Percentiles rank a stretch among this genome's conserved stretches.
These are phyloP conservation scores for Sympetrum striolatum DNA, from an alignment of 2,888 invertebrate species.

Conservation along the genomic window DNA sequence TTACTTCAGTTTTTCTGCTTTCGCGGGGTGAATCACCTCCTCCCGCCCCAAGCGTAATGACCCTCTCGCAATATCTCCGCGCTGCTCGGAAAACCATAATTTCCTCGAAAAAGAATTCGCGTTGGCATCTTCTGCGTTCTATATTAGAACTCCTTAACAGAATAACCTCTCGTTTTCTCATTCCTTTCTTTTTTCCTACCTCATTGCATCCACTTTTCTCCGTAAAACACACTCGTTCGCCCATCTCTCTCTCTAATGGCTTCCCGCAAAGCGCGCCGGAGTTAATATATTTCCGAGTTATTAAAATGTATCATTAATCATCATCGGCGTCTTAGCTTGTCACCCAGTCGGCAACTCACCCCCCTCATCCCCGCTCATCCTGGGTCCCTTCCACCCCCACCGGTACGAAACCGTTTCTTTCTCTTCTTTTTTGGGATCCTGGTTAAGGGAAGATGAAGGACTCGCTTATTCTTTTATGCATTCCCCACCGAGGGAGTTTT, in stretches of 20 bases:
- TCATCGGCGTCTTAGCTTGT: slow-evolving; percentile 40
- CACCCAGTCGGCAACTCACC: slow-evolving; percentile 13
- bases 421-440: slow-evolving; percentile 1
- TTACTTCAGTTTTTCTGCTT: not conserved
- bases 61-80: not conserved
- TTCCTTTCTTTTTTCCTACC: not conserved
- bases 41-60: not conserved
- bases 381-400: not conserved
- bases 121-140: not conserved
- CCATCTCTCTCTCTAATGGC: slow-evolving; percentile 24
- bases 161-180: not conserved
- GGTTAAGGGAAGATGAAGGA: not conserved
- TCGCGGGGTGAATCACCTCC: not conserved
- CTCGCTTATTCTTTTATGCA: not conserved
- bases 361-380: not conserved
- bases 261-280: slow-evolving; percentile 18
- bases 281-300: slow-evolving; percentile 45
- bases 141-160: not conserved
- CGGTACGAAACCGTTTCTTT: not conserved
- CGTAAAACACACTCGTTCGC: not conserved
- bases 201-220: slow-evolving; percentile 12
- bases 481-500: not conserved
- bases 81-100: not conserved
- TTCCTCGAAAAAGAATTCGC: not conserved
- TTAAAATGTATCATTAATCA: slow-evolving; percentile 45